Evolutionary conservation across 2,888 invertebrate genomes (phyloP), one percentile per base, ranked within the genome.

Genomic region (Gandaritis pyraliata): DNA sequence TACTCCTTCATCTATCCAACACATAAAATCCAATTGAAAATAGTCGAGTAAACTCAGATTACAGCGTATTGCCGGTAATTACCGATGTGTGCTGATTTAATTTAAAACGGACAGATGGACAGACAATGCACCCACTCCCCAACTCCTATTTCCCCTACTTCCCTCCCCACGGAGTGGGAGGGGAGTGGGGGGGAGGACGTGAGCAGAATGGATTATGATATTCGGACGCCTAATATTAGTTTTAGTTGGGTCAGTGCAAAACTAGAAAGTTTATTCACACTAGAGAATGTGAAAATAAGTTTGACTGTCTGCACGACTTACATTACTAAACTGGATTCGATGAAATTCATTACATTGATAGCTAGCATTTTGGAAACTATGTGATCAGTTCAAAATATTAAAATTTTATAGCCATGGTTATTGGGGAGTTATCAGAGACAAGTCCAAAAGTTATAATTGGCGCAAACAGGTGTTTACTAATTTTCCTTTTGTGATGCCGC

Each of bases 61-160:
- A 58, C 48, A 51, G 11, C 54, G 45, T 39, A 52, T 38, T 45
- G 50, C 29, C 33, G 6, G 53, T 45, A 64, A 64, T 64, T 64
- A 61, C 61, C 58, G 55, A 57, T 65, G 61, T 61, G 62, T 55
- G 65, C 59, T 63, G 66, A 70, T 70, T 68, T 66, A 63, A 70
- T 68, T 68, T 66, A 61, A 59, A 58, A 58, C 58, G 60, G 64
- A 59, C 64, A 45, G 57, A 58, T 53, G 55, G 57, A 57, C 52
- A 38, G 48, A 57, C 59, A 61, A 53, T 59, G 52, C 53, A 62
- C 33, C 33, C 47, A 23, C 23, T 23, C 23, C 23, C 23, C 23
- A 5, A 23, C 23, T 23, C 23, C 23, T 23, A 23, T 23, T 23
- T 23, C 61, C 61, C 61, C 45, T 23, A 1, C n/a, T 41, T n/a